Conservation (phyloP, 2,888 invertebrate species). For the Pollenia griseotomentosa region DNA sequence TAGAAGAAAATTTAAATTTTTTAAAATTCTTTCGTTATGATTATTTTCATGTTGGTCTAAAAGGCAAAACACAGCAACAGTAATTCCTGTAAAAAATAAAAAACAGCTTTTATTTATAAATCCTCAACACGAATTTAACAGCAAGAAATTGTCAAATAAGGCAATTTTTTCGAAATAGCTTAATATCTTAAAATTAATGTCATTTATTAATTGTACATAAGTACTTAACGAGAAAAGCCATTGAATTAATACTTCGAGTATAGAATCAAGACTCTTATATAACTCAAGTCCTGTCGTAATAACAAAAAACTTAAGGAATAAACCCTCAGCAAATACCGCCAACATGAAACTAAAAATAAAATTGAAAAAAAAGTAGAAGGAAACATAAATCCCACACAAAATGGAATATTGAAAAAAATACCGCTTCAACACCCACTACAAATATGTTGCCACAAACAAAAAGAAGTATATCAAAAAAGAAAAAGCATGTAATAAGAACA, state of each 20-base stretch:
- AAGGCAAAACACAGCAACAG: too few species aligned
- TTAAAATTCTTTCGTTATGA: too few species aligned
- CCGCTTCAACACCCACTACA: slow-evolving; percentile 61
- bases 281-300: slow-evolving; percentile 15
- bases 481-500: slow-evolving; percentile 3
- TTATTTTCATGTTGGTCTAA: too few species aligned
- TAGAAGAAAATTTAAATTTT: too few species aligned
- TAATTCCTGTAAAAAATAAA: too few species aligned
- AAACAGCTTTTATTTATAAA: too few species aligned
- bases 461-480: slow-evolving; percentile 9
- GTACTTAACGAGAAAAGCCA: slow-evolving; percentile 37
- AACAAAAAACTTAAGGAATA: slow-evolving; percentile 4
- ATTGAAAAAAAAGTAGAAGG: neutral
- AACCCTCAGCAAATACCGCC: slow-evolving; percentile 48
- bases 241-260: slow-evolving; percentile 24
- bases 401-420: slow-evolving; percentile 59
- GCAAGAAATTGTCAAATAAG: too few species aligned
- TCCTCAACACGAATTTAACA: too few species aligned
- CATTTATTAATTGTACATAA: slow-evolving; percentile 35
- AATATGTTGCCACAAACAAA: slow-evolving; percentile 55
- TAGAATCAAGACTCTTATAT: slow-evolving; percentile 50
- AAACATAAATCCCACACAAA: slow-evolving; percentile 62
- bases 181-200: slow-evolving; percentile 6
- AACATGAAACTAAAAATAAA: slow-evolving; percentile 65
- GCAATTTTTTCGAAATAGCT: slow-evolving; percentile 23